A percentile compares a stretch with the other conserved stretches of the same genome.
Conservation (phyloP, 1,140 invertebrate genomes). For the Mycetomoellerius zeteki region DNA sequence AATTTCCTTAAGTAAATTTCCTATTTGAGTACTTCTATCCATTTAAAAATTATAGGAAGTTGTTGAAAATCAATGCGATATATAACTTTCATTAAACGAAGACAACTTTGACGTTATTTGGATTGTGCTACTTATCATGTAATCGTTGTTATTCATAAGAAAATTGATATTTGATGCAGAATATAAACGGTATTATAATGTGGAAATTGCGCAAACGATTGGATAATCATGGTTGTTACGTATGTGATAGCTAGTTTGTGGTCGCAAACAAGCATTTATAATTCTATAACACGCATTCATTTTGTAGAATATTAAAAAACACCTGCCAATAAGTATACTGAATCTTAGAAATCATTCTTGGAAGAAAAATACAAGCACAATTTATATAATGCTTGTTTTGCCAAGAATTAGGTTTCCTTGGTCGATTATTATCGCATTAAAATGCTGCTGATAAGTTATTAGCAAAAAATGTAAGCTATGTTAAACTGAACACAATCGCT, state of each 20-base stretch:
- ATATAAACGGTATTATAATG: conserved; percentile 29
- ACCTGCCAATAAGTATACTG: not conserved
- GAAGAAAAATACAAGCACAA: conserved; percentile 35
- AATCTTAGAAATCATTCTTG: not conserved
- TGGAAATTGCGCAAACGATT: conserved; percentile 20
- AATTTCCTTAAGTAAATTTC: not conserved
- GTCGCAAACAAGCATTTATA: not conserved
- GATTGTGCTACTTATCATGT: conserved; percentile 5
- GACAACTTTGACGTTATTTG: not conserved
- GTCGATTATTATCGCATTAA: not conserved
- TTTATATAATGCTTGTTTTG: conserved; percentile 17
- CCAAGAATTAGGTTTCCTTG: not conserved
- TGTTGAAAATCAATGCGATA: conserved; percentile 23
- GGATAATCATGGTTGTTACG: not conserved
- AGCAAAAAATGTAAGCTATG: not conserved
- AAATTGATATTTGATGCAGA: conserved; percentile 20
- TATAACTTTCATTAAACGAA: conserved; percentile 5
- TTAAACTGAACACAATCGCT: conserved; percentile 27
- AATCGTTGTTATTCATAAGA: not conserved
- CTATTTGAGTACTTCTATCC: not conserved
- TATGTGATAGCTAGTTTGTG: not conserved
- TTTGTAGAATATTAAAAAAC: conserved; percentile 14
- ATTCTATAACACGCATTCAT: not conserved
- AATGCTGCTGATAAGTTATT: not conserved
- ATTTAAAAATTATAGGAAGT: conserved; percentile 47